Evolutionary conservation across 1,140 invertebrate genomes (phyloP).

Genomic region (Zaprionus ghesquierei): DNA sequence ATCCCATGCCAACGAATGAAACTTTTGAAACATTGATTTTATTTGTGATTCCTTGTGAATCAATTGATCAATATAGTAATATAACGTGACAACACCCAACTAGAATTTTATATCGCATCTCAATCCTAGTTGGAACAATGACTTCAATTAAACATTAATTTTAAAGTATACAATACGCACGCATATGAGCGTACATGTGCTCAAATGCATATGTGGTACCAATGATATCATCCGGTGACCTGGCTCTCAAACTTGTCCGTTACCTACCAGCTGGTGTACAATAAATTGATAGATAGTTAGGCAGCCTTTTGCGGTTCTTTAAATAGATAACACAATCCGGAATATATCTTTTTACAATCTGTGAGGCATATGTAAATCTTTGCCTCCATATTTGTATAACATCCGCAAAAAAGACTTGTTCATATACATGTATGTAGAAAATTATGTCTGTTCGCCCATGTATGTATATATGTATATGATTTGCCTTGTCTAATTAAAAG

Average conservation of each 20-base stretch:
- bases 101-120: not conserved
- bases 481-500: not conserved
- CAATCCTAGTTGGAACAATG: not conserved
- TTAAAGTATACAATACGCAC: not conserved
- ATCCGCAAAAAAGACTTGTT: too few species aligned
- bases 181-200: not conserved
- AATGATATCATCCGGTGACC: constrained; percentile 24
- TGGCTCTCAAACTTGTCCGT: not conserved
- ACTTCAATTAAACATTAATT: not conserved
- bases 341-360: too few species aligned
- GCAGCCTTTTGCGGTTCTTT: not conserved
- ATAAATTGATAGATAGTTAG: not conserved
- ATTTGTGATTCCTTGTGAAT: not conserved
- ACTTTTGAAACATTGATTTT: not conserved
- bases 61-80: not conserved
- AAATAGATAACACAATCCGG: not conserved
- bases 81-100: not conserved
- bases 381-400: too few species aligned
- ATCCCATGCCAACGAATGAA: not conserved
- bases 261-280: not conserved
- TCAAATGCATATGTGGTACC: not conserved
- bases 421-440: not conserved
- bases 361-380: too few species aligned
- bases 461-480: not conserved
- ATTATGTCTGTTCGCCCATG: not conserved